These are phyloP conservation scores for Pedetes capensis DNA, from an alignment of 2,113 vertebrate species.

Conservation along the genomic window DNA sequence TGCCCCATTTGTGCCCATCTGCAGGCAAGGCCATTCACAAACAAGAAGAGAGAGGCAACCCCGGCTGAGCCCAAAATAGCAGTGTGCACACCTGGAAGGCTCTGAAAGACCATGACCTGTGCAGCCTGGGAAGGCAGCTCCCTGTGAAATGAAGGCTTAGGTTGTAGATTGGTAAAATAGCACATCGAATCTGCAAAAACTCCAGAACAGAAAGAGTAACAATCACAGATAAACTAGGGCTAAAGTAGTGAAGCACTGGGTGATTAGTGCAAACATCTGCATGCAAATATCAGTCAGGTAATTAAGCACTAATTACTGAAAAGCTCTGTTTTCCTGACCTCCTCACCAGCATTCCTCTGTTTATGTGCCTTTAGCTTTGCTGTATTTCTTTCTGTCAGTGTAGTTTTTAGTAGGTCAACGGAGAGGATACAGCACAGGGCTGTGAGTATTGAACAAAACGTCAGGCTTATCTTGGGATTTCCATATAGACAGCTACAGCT, in stretches of 20 bases:
- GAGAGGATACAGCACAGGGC: neutral
- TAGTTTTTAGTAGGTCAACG: constrained; percentile 9
- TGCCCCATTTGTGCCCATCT: neutral
- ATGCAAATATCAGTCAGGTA: constrained; percentile 68
- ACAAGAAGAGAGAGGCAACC: neutral
- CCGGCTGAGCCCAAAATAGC: neutral
- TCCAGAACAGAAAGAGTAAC: constrained; percentile 67
- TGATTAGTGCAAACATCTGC: constrained; percentile 49
- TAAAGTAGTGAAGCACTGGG: constrained; percentile 66
- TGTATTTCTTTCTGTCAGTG: constrained; percentile 14
- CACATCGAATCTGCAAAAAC: constrained; percentile 61
- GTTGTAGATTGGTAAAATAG: constrained; percentile 33
- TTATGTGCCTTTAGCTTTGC: neutral
- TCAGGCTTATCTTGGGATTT: neutral
- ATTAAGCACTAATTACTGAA: constrained; percentile 69
- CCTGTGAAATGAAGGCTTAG: constrained; percentile 45
- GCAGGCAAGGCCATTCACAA: neutral
- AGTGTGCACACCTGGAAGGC: neutral
- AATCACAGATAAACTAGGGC: constrained; percentile 67
- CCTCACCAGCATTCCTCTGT: constrained; percentile 34
- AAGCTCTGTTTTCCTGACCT: constrained; percentile 59
- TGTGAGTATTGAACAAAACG: accelerated
- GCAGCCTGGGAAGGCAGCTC: neutral
- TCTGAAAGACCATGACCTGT: neutral
- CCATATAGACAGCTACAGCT: neutral